Percentiles rank a stretch among this genome's conserved stretches.
These are phyloP conservation scores for Rhimphoctona megacephalus DNA, from an alignment of 2,888 invertebrate species.

Conservation along the genomic window DNA sequence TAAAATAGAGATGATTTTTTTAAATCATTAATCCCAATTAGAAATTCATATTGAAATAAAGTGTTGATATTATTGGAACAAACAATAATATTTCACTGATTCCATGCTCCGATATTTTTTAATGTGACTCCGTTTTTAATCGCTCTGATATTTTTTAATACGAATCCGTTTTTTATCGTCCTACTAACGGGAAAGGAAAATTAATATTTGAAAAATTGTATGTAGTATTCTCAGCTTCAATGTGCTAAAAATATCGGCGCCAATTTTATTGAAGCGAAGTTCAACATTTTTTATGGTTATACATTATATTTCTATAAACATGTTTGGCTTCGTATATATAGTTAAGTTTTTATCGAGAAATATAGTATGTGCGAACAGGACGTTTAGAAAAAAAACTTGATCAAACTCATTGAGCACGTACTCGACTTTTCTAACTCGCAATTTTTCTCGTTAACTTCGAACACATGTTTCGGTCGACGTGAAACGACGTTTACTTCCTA, in stretches of 20 bases:
- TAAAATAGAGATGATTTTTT: not conserved
- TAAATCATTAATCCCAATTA: not conserved
- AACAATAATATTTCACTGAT: not conserved
- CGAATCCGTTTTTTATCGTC: not conserved
- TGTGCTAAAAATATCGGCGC: not conserved
- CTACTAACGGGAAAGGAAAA: not conserved
- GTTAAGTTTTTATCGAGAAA: not conserved
- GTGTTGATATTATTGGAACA: not conserved
- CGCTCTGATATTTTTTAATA: not conserved
- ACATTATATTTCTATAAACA: not conserved
- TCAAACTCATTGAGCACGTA: constrained; percentile 55
- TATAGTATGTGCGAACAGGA: constrained; percentile 3
- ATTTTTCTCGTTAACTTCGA: constrained; percentile 47
- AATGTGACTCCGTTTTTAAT: too few relatives aligned
- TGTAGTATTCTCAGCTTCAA: too few relatives aligned
- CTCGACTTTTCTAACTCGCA: constrained; percentile 46
- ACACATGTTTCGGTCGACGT: constrained; percentile 42
- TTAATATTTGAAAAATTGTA: not conserved
- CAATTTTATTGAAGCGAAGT: not conserved
- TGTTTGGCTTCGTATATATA: not conserved
- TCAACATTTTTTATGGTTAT: not conserved
- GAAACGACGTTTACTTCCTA: constrained; percentile 9
- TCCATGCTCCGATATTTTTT: not conserved
- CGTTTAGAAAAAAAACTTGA: constrained; percentile 26
- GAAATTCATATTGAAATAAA: not conserved